phyloP scores from a whole-genome alignment of 1,140 invertebrate species.

The Meloidogyne exigua region DNA sequence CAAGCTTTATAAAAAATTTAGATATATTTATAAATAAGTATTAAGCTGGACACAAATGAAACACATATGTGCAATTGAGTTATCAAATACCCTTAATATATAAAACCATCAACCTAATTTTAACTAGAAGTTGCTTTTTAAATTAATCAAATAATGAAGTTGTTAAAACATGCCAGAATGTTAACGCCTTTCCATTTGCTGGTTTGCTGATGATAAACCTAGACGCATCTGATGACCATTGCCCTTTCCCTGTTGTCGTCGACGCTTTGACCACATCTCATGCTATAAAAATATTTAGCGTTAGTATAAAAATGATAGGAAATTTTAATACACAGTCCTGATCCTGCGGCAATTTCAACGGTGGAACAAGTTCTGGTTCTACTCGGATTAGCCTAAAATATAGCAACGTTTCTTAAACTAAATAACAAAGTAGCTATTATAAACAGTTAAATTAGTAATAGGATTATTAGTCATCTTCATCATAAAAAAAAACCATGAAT shows the following conservation, averaged over 20 bases:
- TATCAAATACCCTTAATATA: too few relatives aligned
- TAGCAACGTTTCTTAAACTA: too few relatives aligned
- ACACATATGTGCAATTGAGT: too few relatives aligned
- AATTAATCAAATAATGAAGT: too few relatives aligned
- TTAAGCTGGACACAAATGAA: too few relatives aligned
- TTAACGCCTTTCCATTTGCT: not conserved
- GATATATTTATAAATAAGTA: not conserved
- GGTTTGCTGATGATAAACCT: not conserved
- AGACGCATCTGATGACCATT: not conserved
- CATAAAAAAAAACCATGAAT: slow-evolving; percentile 75
- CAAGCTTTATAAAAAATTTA: not conserved
- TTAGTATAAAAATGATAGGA: not conserved
- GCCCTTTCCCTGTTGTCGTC: slow-evolving; percentile 25
- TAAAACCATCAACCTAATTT: too few relatives aligned
- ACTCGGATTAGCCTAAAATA: slow-evolving; percentile 74
- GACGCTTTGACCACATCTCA: slow-evolving; percentile 89
- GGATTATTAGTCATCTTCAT: too few relatives aligned
- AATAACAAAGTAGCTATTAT: too few relatives aligned
- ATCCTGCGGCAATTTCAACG: slow-evolving; percentile 78
- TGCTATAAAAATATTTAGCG: slow-evolving; percentile 68
- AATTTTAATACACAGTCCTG: slow-evolving; percentile 79
- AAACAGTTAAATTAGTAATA: too few relatives aligned
- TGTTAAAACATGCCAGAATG: not conserved
- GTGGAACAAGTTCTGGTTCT: slow-evolving; percentile 74
- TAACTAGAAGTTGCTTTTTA: too few relatives aligned